These are phyloP conservation scores for Cryptoblepharus egeriae DNA, from an alignment of 2,797 vertebrate genomes.

Conservation along the genomic window DNA sequence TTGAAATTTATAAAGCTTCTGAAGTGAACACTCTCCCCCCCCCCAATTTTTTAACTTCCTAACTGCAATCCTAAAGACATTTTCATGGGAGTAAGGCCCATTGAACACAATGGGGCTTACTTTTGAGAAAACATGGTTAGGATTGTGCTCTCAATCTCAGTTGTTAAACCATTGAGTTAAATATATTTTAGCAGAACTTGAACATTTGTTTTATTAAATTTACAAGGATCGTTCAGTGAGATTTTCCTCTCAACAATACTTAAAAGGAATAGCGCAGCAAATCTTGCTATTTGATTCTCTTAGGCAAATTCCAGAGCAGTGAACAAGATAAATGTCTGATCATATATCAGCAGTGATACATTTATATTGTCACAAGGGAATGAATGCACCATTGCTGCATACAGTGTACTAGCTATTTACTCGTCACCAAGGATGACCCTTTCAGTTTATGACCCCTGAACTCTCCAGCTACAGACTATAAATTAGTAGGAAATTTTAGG, in stretches of 20 bases:
- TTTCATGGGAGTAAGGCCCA: no score
- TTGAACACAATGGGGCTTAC: no score
- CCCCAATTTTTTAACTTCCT: conserved; percentile 58
- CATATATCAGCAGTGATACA: conserved; percentile 60
- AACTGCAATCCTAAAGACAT: no score
- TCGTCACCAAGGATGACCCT: neutral
- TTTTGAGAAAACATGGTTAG: no score
- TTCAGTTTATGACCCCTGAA: conserved; percentile 10
- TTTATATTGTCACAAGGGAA: conserved; percentile 36
- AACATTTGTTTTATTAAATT: conserved; percentile 57
- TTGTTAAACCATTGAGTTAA: conserved; percentile 67
- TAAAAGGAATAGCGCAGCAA: conserved; percentile 46
- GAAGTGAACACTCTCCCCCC: conserved; percentile 49
- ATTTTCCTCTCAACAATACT: conserved; percentile 47
- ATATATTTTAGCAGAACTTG: conserved; percentile 54
- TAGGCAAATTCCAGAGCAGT: conserved; percentile 54
- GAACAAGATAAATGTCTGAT: conserved; percentile 50
- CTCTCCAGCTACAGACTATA: neutral
- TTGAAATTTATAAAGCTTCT: conserved; percentile 58
- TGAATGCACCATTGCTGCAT: conserved; percentile 44
- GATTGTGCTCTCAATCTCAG: no score
- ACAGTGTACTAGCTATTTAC: conserved; percentile 30
- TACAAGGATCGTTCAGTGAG: conserved; percentile 58
- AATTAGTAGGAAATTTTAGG: neutral
- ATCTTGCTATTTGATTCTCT: conserved; percentile 55